A percentile compares a stretch with the other conserved stretches of the same genome.
These are phyloP conservation scores for Eudemis profundana DNA, from an alignment of 2,888 invertebrate genomes.

Conservation along the genomic window DNA sequence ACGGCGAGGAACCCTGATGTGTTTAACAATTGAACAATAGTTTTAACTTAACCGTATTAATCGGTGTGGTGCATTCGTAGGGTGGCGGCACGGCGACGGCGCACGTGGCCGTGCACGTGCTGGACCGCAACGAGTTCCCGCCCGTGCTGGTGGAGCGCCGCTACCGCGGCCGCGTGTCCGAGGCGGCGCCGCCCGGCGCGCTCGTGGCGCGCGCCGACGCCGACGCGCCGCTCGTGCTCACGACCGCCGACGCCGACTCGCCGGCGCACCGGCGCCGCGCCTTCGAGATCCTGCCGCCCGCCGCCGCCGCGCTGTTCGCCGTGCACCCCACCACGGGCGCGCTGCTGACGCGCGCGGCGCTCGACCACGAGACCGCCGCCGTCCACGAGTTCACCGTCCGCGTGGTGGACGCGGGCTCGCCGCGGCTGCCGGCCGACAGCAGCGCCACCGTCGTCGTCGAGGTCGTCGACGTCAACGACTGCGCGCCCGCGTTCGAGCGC, in stretches of 20 bases:
- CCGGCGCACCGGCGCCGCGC: slow-evolving; percentile 93
- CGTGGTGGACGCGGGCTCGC: slow-evolving; percentile 93
- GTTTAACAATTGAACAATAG: too few species aligned
- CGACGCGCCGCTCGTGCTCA: slow-evolving; percentile 90
- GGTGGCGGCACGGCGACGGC: slow-evolving; percentile 88
- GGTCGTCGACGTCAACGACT: slow-evolving; percentile 94
- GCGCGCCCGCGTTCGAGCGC: slow-evolving; percentile 92
- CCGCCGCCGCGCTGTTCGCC: slow-evolving; percentile 91
- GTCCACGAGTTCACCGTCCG: slow-evolving; percentile 91
- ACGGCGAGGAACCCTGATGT: too few species aligned
- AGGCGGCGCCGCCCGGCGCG: slow-evolving; percentile 90
- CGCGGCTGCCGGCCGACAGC: slow-evolving; percentile 91
- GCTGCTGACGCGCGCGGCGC: slow-evolving; percentile 89
- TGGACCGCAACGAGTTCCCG: slow-evolving; percentile 95
- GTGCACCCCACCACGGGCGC: slow-evolving; percentile 96
- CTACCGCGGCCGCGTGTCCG: slow-evolving; percentile 91
- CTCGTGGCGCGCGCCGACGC: slow-evolving; percentile 78
- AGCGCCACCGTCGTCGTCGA: slow-evolving; percentile 92
- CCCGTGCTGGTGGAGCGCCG: slow-evolving; percentile 88
- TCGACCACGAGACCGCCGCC: slow-evolving; percentile 92
- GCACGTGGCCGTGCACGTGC: slow-evolving; percentile 91
- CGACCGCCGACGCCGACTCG: slow-evolving; percentile 93
- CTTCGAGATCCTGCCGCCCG: slow-evolving; percentile 93
- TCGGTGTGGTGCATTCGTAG: slow-evolving; percentile 54
- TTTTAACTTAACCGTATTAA: too few species aligned